phyloP scores from a whole-genome alignment of 2,888 invertebrate genomes.

The Dendrolimus pini region DNA sequence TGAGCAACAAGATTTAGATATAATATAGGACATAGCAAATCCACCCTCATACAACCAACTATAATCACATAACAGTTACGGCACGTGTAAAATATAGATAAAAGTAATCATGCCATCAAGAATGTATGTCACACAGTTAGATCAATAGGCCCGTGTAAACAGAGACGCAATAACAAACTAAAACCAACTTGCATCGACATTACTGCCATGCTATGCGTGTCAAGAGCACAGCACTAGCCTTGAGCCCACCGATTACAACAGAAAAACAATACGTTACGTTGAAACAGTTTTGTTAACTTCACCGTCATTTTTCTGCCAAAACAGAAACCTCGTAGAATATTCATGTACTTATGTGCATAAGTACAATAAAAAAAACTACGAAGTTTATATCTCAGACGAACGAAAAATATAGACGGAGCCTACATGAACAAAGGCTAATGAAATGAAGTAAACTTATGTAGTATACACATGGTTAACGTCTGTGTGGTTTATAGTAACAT shows the following conservation, averaged over 20 bases:
- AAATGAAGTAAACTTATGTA: too few species aligned
- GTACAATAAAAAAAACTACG: too few species aligned
- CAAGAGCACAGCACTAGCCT: conserved; percentile 41
- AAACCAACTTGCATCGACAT: conserved; percentile 14
- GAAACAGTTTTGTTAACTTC: conserved; percentile 5
- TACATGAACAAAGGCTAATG: too few species aligned
- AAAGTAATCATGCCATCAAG: not conserved
- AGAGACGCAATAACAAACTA: conserved; percentile 7
- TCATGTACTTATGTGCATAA: too few species aligned
- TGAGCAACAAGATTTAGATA: too few species aligned
- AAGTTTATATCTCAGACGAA: too few species aligned
- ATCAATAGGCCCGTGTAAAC: conserved; percentile 1
- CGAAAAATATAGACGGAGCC: too few species aligned
- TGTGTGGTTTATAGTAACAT: too few species aligned
- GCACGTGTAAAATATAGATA: not conserved
- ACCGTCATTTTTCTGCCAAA: conserved; percentile 5
- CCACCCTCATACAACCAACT: too few species aligned
- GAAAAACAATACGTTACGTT: conserved; percentile 6
- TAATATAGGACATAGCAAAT: too few species aligned
- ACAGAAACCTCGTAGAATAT: not conserved
- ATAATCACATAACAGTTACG: too few species aligned
- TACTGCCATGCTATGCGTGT: conserved; percentile 41
- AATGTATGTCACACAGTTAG: conserved; percentile 4
- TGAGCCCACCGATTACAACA: conserved; percentile 42
- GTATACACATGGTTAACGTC: too few species aligned